phyloP scores from a whole-genome alignment of 2,113 vertebrate species.

The Camelus bactrianus region DNA sequence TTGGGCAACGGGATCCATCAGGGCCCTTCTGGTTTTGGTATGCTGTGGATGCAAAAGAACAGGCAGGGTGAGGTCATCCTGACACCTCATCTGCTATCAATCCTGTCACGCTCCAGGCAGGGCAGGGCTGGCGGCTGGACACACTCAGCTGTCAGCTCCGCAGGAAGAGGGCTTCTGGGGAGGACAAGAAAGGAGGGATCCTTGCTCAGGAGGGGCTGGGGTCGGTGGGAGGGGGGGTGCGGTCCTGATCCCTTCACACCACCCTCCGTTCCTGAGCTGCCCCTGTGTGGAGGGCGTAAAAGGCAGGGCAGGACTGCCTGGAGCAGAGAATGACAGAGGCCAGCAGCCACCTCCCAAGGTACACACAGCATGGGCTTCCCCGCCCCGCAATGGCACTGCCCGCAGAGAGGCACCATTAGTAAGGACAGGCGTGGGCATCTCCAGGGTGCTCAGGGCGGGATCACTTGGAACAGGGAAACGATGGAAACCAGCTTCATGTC shows the following conservation, averaged over 20 bases:
- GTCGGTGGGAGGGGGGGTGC: background rate
- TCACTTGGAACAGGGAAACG: background rate
- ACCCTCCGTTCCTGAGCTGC: background rate
- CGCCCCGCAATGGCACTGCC: background rate
- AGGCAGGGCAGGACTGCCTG: background rate
- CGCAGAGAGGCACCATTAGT: background rate
- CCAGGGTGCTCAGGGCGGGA: background rate
- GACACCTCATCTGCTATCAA: background rate
- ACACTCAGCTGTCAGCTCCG: background rate
- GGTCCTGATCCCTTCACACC: background rate
- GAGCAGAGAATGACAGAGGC: background rate
- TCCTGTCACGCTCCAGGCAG: background rate
- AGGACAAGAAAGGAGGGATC: background rate
- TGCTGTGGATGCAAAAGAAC: accelerated
- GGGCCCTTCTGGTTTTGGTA: background rate
- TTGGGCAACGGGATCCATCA: background rate
- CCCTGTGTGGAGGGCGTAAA: background rate
- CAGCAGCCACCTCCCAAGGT: background rate
- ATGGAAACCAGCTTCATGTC: background rate
- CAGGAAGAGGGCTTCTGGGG: background rate
- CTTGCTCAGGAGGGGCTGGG: background rate
- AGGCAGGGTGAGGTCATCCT: background rate
- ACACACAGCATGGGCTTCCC: accelerated
- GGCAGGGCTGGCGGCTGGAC: background rate
- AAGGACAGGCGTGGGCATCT: background rate